These are phyloP conservation scores for Hippocampus barbouri DNA, from an alignment of 2,113 vertebrate genomes.

Conservation along the genomic window DNA sequence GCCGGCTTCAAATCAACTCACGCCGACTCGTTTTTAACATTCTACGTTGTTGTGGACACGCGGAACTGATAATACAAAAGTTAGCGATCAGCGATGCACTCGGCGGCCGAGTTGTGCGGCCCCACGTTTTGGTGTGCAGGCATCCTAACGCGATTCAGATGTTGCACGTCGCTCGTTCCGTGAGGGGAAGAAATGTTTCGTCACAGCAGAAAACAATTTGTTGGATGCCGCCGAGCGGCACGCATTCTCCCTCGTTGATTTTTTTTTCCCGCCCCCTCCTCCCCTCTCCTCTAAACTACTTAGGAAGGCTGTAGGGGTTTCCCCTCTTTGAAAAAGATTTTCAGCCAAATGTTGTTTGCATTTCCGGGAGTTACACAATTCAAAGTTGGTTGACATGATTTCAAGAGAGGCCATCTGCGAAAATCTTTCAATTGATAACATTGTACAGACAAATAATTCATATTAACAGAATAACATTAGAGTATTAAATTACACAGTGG, in stretches of 20 bases:
- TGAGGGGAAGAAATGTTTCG: conserved; percentile 41
- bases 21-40: neutral
- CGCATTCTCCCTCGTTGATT: conserved; percentile 22
- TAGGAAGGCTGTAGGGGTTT: conserved; percentile 36
- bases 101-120: conserved; percentile 28
- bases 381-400: conserved; percentile 1
- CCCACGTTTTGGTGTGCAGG: conserved; percentile 44
- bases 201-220: conserved; percentile 69
- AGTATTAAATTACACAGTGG: too few species aligned
- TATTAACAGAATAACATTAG: too few species aligned
- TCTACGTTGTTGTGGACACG: neutral
- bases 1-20: neutral
- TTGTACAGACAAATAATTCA: neutral
- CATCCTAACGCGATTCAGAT: conserved; percentile 61
- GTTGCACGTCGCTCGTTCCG: conserved; percentile 41
- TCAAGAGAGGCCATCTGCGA: neutral
- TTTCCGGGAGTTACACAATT: neutral
- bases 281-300: conserved; percentile 13
- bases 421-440: neutral
- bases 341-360: conserved; percentile 26
- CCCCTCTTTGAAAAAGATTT: conserved; percentile 24
- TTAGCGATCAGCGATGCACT: conserved; percentile 43
- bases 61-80: conserved; percentile 2
- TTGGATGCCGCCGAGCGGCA: conserved; percentile 48
- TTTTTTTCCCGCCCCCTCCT: neutral